A percentile compares a stretch with the other conserved stretches of the same genome.
These are phyloP conservation scores for Oncorhynchus clarkii DNA, from an alignment of 2,113 vertebrate species.

Conservation along the genomic window DNA sequence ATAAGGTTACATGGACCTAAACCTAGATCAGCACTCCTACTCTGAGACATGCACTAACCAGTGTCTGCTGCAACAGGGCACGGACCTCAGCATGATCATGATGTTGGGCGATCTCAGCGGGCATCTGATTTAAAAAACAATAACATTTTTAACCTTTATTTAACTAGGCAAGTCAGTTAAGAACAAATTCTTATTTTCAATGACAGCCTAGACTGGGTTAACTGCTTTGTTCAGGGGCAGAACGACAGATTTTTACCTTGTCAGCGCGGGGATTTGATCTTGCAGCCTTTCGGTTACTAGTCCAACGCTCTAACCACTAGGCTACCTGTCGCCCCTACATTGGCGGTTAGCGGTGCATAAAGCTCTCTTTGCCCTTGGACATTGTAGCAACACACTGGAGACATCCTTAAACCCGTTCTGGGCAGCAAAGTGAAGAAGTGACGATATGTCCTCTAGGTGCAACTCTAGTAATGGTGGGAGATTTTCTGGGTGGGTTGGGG, in stretches of 20 bases:
- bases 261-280: too few species aligned
- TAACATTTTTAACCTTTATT: too few species aligned
- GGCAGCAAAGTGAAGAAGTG: conserved; percentile 88
- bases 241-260: too few species aligned
- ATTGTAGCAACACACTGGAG: conserved; percentile 73
- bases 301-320: too few species aligned
- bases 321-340: conserved; percentile 36
- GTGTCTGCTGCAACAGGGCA: conserved; percentile 72
- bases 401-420: conserved; percentile 82
- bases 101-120: conserved; percentile 72
- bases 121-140: conserved; percentile 55
- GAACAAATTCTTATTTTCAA: too few species aligned
- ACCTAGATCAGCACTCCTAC: too few species aligned
- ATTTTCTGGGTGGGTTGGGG: not conserved
- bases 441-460: conserved; percentile 75
- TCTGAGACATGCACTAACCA: conserved; percentile 72
- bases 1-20: too few species aligned
- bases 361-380: conserved; percentile 73
- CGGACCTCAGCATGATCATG: conserved; percentile 77
- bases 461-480: conserved; percentile 34
- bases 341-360: conserved; percentile 65
- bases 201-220: too few species aligned
- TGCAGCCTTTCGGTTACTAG: too few species aligned
- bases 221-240: too few species aligned
- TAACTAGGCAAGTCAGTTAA: too few species aligned